A percentile compares a stretch with the other conserved stretches of the same genome.
Conservation (phyloP, 2,797 vertebrate genomes). For the Pyrocephalus nanus region DNA sequence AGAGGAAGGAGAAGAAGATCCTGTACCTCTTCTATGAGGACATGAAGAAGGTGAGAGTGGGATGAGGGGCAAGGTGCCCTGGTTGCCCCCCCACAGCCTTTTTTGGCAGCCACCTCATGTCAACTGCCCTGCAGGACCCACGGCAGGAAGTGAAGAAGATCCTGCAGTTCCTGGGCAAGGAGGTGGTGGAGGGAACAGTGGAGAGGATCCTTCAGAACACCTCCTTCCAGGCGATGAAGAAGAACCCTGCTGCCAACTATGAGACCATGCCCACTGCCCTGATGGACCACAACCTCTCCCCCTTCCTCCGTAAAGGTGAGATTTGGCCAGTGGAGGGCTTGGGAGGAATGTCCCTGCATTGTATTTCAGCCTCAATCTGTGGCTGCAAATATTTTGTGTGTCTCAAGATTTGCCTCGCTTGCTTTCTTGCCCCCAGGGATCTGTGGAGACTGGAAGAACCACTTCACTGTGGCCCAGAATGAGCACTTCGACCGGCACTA, state of each 20-base stretch:
- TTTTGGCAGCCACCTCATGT: not conserved
- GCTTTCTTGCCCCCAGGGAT: slow-evolving; percentile 28
- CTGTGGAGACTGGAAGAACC: slow-evolving; percentile 73
- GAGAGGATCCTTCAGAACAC: slow-evolving; percentile 67
- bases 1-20: slow-evolving; percentile 74
- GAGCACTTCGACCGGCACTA: slow-evolving; percentile 63
- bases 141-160: slow-evolving; percentile 51
- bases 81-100: rapidly evolving
- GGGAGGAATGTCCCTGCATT: not conserved
- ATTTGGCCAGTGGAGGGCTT: rapidly evolving
- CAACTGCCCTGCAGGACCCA: slow-evolving; percentile 10
- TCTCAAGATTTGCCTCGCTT: not conserved
- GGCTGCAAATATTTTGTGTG: not conserved
- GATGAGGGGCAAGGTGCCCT: not conserved
- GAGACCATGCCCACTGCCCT: not conserved
- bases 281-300: slow-evolving; percentile 70
- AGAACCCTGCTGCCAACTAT: slow-evolving; percentile 71
- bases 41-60: slow-evolving; percentile 78
- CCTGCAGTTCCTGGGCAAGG: slow-evolving; percentile 66
- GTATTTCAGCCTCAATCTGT: not conserved
- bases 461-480: slow-evolving; percentile 70
- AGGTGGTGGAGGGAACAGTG: slow-evolving; percentile 22
- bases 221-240: slow-evolving; percentile 73
- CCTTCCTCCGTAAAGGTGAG: slow-evolving; percentile 73
- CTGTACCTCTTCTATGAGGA: slow-evolving; percentile 87